phyloP scores from a whole-genome alignment of 2,113 vertebrate genomes.

The Pteruthius melanotis region DNA sequence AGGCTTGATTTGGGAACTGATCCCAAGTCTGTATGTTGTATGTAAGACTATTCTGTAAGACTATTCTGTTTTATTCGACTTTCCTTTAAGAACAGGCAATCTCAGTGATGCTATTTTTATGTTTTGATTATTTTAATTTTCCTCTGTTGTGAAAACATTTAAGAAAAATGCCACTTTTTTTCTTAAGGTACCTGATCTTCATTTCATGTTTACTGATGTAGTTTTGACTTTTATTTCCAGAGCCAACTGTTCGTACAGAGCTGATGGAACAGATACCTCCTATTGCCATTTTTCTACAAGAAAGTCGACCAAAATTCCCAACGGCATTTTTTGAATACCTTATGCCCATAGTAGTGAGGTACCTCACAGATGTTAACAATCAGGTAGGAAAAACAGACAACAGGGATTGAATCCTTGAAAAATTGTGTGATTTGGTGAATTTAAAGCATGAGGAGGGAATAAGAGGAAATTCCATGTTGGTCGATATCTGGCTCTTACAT shows the following conservation, averaged over 20 bases:
- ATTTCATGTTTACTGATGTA: background rate
- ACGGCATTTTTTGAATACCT: conserved; percentile 84
- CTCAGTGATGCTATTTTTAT: background rate
- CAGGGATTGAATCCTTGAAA: background rate
- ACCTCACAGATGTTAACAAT: conserved; percentile 86
- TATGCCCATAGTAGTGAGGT: conserved; percentile 82
- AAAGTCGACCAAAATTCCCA: conserved; percentile 84
- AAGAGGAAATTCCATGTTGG: background rate
- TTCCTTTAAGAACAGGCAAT: background rate
- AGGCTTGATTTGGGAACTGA: background rate
- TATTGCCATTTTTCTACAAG: conserved; percentile 86
- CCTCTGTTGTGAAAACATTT: background rate
- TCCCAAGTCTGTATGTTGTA: background rate
- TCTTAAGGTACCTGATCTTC: background rate
- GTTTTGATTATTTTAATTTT: background rate
- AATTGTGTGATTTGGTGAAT: background rate
- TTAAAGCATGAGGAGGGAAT: background rate
- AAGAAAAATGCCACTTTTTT: background rate
- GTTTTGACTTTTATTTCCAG: conserved; percentile 60
- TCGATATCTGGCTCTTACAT: background rate
- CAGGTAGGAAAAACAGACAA: conserved; percentile 73
- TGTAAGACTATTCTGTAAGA: background rate
- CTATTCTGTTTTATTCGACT: background rate
- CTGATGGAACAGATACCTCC: conserved; percentile 91
- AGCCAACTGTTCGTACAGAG: conserved; percentile 86